Percentiles rank a stretch among this genome's conserved stretches.
phyloP scores from a whole-genome alignment of 2,888 invertebrate genomes.

The Chrysolina haemoptera region DNA sequence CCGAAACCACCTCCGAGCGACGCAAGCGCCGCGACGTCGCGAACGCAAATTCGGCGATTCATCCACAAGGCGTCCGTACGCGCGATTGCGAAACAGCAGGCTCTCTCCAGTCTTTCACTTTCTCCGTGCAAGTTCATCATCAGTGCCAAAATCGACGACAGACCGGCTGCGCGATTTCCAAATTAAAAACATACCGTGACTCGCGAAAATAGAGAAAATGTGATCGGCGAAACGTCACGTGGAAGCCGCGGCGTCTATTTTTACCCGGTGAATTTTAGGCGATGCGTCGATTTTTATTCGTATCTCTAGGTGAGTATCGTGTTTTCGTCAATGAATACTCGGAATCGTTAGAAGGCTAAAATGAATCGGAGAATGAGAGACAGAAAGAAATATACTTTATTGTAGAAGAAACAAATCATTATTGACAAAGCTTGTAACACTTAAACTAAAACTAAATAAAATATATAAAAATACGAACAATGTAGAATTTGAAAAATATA shows the following conservation, averaged over 20 bases:
- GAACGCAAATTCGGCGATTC: not conserved
- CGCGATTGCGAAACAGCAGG: conserved; percentile 2
- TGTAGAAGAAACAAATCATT: no score
- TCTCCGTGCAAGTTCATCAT: conserved; percentile 14
- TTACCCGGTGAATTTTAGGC: conserved; percentile 11
- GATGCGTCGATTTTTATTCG: conserved; percentile 6
- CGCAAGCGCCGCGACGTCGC: conserved; percentile 12
- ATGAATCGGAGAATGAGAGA: no score
- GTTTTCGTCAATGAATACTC: not conserved
- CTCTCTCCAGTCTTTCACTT: conserved; percentile 21
- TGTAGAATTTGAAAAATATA: no score
- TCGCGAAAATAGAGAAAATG: conserved; percentile 17
- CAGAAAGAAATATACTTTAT: no score
- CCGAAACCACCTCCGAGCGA: not conserved
- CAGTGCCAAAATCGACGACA: conserved; percentile 2
- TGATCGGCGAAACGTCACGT: not conserved
- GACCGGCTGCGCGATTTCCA: not conserved
- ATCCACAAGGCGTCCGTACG: conserved; percentile 4
- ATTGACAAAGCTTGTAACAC: no score
- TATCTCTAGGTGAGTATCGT: conserved; percentile 16
- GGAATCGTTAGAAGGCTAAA: not conserved
- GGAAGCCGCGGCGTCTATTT: not conserved
- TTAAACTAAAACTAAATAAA: no score
- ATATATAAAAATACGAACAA: no score
- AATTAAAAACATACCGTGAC: not conserved